Evolutionary conservation across 1,140 invertebrate genomes (phyloP), one percentile per base, ranked within the genome.

Genomic region (Mamestra configurata): DNA sequence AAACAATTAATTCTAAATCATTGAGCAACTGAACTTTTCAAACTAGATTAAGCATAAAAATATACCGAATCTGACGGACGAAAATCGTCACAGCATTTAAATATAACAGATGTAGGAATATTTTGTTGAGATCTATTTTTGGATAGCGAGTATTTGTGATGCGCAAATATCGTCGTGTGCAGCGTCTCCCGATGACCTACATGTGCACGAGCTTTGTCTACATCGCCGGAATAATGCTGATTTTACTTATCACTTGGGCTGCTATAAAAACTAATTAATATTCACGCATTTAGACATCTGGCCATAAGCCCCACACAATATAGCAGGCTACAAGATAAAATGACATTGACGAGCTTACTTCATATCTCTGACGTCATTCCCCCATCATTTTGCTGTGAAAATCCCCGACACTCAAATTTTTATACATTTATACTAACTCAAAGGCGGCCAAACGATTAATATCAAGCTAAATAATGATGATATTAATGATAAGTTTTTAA

Each of bases 101-200:
- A 66, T 75, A 43, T 61, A 59, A 68, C 22, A 59, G 11, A 53
- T 10, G 24, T 68, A 59, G 49, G 49, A 79, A 79, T 71, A 79
- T 66, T 78, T 71, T 43, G 57, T 79, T 72, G 55, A 51, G 22
- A 57, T 57, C 81, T 79, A 79, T 76, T 77, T 77, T 73, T 40
- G 66, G 57, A 76, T 59, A 20, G 18, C 57, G 70, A 79, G 77
- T 61, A 40, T 79, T 68, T 66, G 78, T 66, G 57, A 76, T 80
- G 72, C 79, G 79, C 70, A 80, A 80, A 79, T 79, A 46, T 57
- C 61, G 51, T 77, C 66, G 79, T 77, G 55, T 77, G 72, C 79
- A 79, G 31, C 49, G 46, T 31, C 64, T 81, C 61, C 61, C 61
- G 35, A 31, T 77, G 79, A 81, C 79, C 79, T 73, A 81, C n/a